These are phyloP conservation scores for Hypotaenidia okinawae DNA, from an alignment of 2,797 vertebrate species.

Conservation along the genomic window DNA sequence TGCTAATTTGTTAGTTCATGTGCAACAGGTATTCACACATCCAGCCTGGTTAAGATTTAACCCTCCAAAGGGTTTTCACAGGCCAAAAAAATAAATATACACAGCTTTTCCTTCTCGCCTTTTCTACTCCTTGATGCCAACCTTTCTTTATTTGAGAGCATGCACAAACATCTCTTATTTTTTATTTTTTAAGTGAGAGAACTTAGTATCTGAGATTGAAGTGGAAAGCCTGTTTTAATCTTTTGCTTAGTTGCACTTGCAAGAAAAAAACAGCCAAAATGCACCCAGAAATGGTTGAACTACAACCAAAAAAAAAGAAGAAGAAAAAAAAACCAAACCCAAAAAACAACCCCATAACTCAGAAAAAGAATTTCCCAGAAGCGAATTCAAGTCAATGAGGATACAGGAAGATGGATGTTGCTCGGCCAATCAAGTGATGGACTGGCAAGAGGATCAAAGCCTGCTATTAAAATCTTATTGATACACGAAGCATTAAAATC, in stretches of 20 bases:
- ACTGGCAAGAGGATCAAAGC: slow-evolving; percentile 35
- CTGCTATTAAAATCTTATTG: slow-evolving; percentile 61
- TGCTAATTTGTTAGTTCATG: slow-evolving; percentile 31
- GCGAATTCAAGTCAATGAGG: slow-evolving; percentile 14
- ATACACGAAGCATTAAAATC: slow-evolving; percentile 54
- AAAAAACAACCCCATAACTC: neutral
- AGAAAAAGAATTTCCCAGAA: slow-evolving; percentile 20
- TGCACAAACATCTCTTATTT: neutral
- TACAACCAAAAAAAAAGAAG: neutral
- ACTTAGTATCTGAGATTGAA: neutral
- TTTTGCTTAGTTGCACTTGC: neutral
- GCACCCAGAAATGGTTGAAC: neutral
- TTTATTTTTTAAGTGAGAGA: neutral
- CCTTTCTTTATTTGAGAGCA: neutral
- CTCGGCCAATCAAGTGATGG: slow-evolving; percentile 13
- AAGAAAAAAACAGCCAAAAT: neutral
- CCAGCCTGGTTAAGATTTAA: neutral
- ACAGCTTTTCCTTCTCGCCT: neutral
- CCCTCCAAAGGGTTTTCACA: slow-evolving; percentile 6
- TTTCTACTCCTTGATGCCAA: slow-evolving; percentile 10
- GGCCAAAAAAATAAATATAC: slow-evolving; percentile 1
- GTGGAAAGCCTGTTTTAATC: neutral
- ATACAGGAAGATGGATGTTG: slow-evolving; percentile 43
- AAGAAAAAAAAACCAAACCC: neutral
- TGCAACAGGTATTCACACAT: slow-evolving; percentile 66